Evolutionary conservation across 2,797 vertebrate species (phyloP).

Genomic region (Peromyscus melanophrys): DNA sequence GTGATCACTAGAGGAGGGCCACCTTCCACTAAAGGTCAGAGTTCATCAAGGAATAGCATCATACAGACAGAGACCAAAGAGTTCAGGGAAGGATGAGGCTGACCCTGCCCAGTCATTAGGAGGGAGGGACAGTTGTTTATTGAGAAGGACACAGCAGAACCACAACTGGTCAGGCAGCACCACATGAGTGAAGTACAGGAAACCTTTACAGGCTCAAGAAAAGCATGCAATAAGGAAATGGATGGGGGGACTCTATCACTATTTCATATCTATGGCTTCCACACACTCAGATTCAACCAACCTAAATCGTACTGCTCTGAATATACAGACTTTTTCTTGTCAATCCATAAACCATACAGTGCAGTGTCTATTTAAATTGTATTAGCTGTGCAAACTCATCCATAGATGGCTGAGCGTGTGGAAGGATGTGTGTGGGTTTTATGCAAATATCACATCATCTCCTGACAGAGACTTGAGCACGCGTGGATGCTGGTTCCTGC

Average conservation of each 20-base stretch:
- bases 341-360: no score
- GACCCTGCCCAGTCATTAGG: background rate
- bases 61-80: fast-evolving
- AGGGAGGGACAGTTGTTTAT: fast-evolving
- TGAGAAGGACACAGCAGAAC: no score
- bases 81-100: background rate
- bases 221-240: background rate
- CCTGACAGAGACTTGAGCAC: background rate
- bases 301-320: background rate
- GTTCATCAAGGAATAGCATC: background rate
- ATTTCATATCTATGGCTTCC: background rate
- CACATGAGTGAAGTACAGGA: background rate
- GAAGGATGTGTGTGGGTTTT: background rate
- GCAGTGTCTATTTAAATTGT: background rate
- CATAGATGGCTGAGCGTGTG: background rate
- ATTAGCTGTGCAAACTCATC: background rate
- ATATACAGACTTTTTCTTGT: background rate
- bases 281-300: background rate
- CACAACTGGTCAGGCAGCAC: fast-evolving
- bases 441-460: background rate
- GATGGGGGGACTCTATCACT: background rate
- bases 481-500: background rate
- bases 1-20: background rate
- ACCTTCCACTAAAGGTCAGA: background rate
- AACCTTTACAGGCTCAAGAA: background rate